A percentile compares a stretch with the other conserved stretches of the same genome.
Evolutionary conservation across 2,888 invertebrate species (phyloP).

Genomic region (Apodemia mormo): DNA sequence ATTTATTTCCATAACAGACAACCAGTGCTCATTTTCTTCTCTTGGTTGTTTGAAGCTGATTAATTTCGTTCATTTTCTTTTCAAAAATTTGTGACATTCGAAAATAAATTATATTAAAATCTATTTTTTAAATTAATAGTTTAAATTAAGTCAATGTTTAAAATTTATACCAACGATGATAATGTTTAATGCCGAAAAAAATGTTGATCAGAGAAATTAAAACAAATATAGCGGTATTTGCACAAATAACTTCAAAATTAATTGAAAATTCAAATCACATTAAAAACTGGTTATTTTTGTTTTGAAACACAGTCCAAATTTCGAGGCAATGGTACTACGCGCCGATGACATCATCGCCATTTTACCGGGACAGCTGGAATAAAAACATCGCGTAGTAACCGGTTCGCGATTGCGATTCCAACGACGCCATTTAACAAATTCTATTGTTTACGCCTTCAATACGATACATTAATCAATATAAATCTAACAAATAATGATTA

Average conservation of each 20-base stretch:
- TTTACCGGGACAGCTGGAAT: conserved; percentile 36
- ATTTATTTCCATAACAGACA: too few species aligned
- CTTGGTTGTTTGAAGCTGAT: too few species aligned
- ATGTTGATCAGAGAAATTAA: too few species aligned
- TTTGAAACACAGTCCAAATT: conserved; percentile 43
- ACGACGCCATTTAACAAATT: conserved; percentile 40
- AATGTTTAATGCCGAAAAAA: too few species aligned
- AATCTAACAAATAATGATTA: conserved; percentile 5
- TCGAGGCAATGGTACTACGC: conserved; percentile 36
- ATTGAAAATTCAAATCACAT: conserved; percentile 43
- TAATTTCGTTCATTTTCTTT: background rate
- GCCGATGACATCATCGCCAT: conserved; percentile 43
- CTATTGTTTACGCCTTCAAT: conserved; percentile 21
- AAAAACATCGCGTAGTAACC: conserved; percentile 36
- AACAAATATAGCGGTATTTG: background rate
- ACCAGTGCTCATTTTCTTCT: too few species aligned
- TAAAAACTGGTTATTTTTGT: conserved; percentile 49
- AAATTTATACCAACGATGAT: too few species aligned
- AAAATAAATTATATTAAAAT: background rate
- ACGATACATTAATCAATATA: background rate
- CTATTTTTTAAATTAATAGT: too few species aligned
- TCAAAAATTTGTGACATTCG: background rate
- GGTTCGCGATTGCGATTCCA: conserved; percentile 37
- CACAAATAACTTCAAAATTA: background rate
- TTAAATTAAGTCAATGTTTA: too few species aligned